These are phyloP conservation scores for Anarsia innoxiella DNA, from an alignment of 2,888 invertebrate genomes.

Conservation along the genomic window DNA sequence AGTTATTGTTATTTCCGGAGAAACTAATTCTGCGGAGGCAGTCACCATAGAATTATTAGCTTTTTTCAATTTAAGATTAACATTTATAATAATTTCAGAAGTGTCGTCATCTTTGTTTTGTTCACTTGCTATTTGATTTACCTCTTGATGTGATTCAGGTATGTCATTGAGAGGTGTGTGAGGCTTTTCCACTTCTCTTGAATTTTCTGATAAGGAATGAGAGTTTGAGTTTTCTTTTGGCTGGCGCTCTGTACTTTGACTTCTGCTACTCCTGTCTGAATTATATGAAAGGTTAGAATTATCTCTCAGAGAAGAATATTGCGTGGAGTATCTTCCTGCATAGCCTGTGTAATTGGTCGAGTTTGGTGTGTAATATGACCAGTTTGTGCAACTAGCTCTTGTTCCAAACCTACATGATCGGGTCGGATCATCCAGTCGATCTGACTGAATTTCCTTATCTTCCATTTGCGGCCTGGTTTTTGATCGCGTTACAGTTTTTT, in stretches of 20 bases:
- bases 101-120: conserved; percentile 57
- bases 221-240: conserved; percentile 25
- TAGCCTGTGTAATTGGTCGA: conserved; percentile 57
- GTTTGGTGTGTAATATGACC: conserved; percentile 77
- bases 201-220: conserved; percentile 23
- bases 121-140: conserved; percentile 39
- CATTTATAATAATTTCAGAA: conserved; percentile 61
- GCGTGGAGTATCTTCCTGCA: conserved; percentile 65
- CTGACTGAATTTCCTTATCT: conserved; percentile 85
- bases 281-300: conserved; percentile 35
- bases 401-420: conserved; percentile 78
- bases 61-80: conserved; percentile 61
- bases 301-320: conserved; percentile 55
- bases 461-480: conserved; percentile 73
- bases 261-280: conserved; percentile 55
- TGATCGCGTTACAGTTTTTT: conserved; percentile 79
- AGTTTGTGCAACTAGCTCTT: conserved; percentile 76
- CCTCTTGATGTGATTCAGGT: conserved; percentile 39
- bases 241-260: conserved; percentile 52
- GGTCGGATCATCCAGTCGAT: conserved; percentile 81
- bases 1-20: conserved; percentile 58
- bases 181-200: conserved; percentile 24
- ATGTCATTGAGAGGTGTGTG: conserved; percentile 21
- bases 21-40: conserved; percentile 43
- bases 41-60: conserved; percentile 41